A percentile compares a stretch with the other conserved stretches of the same genome.
These are phyloP conservation scores for Contarinia nasturtii DNA, from an alignment of 1,140 invertebrate genomes.

Conservation along the genomic window DNA sequence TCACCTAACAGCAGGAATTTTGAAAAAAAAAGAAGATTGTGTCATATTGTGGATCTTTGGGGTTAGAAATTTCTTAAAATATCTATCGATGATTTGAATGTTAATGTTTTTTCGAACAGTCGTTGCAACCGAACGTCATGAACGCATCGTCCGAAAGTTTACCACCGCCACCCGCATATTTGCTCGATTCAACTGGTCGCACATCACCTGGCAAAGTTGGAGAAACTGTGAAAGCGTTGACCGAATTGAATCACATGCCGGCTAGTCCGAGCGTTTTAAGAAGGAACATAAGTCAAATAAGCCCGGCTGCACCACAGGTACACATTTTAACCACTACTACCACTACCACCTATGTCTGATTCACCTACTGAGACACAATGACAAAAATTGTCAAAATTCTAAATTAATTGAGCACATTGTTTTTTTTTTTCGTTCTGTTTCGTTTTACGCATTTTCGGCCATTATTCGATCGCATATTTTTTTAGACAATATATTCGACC, in stretches of 20 bases:
- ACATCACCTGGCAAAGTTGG: constrained; percentile 44
- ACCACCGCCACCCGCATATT: constrained; percentile 66
- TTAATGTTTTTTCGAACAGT: constrained; percentile 1
- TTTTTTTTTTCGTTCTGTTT: too few species aligned
- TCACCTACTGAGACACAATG: too few species aligned
- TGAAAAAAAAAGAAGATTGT: too few species aligned
- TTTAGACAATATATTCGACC: too few species aligned
- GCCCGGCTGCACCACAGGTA: neutral
- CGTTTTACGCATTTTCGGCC: too few species aligned
- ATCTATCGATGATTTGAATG: neutral
- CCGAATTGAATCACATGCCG: constrained; percentile 67
- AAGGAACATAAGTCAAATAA: constrained; percentile 12
- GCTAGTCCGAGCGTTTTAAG: constrained; percentile 61
- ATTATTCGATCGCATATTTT: too few species aligned
- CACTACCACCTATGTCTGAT: too few species aligned
- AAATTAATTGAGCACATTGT: too few species aligned
- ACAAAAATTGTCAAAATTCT: too few species aligned
- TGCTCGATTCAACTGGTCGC: constrained; percentile 34
- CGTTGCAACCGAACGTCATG: constrained; percentile 7
- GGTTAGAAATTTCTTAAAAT: neutral
- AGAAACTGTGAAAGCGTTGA: constrained; percentile 68
- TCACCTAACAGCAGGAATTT: too few species aligned
- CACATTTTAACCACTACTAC: neutral
- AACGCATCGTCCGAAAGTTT: constrained; percentile 37
- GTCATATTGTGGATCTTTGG: too few species aligned